Conservation (phyloP, 2,888 invertebrate species). For the Oligia latruncula region DNA sequence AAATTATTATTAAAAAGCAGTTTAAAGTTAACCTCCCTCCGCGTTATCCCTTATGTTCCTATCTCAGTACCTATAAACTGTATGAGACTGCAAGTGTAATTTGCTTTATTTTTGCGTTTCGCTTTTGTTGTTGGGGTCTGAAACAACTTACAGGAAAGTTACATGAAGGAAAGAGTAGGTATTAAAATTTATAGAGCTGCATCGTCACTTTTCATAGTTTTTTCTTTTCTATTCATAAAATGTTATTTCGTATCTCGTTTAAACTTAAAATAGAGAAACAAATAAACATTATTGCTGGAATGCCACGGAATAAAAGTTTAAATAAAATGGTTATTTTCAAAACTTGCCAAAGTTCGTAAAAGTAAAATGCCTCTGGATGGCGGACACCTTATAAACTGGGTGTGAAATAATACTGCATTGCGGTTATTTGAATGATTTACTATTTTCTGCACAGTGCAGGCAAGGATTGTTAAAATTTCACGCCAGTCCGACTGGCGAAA, state of each 20-base stretch:
- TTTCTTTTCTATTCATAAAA: background rate
- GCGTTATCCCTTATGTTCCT: background rate
- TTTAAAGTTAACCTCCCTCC: background rate
- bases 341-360: conserved; percentile 37
- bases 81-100: background rate
- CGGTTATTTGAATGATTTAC: conserved; percentile 57
- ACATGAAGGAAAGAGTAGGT: background rate
- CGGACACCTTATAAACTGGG: conserved; percentile 44
- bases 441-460: conserved; percentile 22
- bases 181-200: background rate
- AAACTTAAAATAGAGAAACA: conserved; percentile 12
- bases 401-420: conserved; percentile 63
- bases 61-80: background rate
- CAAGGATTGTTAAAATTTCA: conserved; percentile 44
- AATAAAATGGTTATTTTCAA: conserved; percentile 37
- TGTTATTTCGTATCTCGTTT: background rate
- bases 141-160: background rate
- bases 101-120: background rate
- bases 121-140: background rate
- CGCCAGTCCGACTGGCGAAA: conserved; percentile 4
- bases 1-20: conserved; percentile 29
- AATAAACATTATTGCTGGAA: conserved; percentile 6
- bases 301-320: conserved; percentile 33
- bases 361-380: conserved; percentile 18
- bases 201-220: background rate